Evolutionary conservation across 2,888 invertebrate species (phyloP).

Genomic region (Heliothis peltigera): DNA sequence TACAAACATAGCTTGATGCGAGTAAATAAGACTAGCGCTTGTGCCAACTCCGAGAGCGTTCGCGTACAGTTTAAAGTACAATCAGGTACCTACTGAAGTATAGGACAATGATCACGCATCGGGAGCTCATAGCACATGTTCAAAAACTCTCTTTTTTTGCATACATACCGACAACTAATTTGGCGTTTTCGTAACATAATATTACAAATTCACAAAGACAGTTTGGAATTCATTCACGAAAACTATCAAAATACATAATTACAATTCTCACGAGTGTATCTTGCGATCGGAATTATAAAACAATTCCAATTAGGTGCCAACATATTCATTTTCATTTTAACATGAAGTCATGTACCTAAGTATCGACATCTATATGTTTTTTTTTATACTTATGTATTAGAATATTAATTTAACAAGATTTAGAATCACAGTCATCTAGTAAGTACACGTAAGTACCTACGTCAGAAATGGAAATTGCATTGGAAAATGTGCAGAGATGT

Average conservation of each 20-base stretch:
- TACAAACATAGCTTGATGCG: slow-evolving; percentile 35
- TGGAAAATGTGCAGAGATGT: slow-evolving; percentile 36
- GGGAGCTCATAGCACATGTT: slow-evolving; percentile 21
- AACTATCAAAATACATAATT: slow-evolving; percentile 2
- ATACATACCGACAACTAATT: slow-evolving; percentile 28
- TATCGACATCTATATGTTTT: slow-evolving; percentile 20
- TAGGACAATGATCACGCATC: slow-evolving; percentile 34
- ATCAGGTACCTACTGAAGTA: slow-evolving; percentile 57
- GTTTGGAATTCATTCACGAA: slow-evolving; percentile 14
- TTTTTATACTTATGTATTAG: background rate
- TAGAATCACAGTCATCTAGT: slow-evolving; percentile 51
- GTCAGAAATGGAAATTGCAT: slow-evolving; percentile 1
- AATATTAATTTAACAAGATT: slow-evolving; percentile 14
- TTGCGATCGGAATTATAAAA: slow-evolving; percentile 32
- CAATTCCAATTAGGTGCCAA: slow-evolving; percentile 31
- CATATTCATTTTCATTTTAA: slow-evolving; percentile 8
- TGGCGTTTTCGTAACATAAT: slow-evolving; percentile 26
- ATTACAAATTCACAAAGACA: slow-evolving; percentile 27
- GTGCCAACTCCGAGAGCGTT: slow-evolving; percentile 21
- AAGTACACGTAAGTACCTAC: slow-evolving; percentile 14
- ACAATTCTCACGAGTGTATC: slow-evolving; percentile 6
- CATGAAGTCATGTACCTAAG: slow-evolving; percentile 19
- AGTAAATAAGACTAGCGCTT: slow-evolving; percentile 27
- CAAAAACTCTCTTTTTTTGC: slow-evolving; percentile 20
- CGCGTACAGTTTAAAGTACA: slow-evolving; percentile 15